A percentile compares a stretch with the other conserved stretches of the same genome.
Evolutionary conservation across 2,113 vertebrate genomes (phyloP).

Genomic region (Gopherus flavomarginatus): DNA sequence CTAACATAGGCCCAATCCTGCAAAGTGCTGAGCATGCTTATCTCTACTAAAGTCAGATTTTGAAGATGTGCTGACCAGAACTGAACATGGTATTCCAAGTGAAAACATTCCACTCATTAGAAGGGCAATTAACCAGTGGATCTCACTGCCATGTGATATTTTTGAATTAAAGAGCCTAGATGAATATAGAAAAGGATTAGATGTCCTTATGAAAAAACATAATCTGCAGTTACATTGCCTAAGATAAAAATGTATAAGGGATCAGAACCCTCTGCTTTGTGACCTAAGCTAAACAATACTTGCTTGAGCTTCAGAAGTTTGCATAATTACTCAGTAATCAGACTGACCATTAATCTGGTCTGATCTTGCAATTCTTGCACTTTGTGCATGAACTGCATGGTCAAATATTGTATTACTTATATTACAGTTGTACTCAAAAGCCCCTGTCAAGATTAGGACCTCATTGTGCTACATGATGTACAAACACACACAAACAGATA

Average conservation of each 20-base stretch:
- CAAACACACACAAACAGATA: not conserved
- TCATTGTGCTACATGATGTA: not conserved
- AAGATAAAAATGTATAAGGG: not conserved
- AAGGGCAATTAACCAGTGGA: not conserved
- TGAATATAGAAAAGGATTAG: not conserved
- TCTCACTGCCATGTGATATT: not conserved
- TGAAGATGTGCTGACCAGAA: not conserved
- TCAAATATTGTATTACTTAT: not conserved
- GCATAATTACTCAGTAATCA: not conserved
- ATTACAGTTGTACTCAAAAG: not conserved
- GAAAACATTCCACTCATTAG: not conserved
- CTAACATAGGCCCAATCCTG: not conserved
- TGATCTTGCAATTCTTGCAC: not conserved
- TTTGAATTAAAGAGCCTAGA: not conserved
- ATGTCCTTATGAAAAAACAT: not conserved
- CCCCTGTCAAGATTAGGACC: not conserved
- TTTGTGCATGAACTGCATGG: not conserved
- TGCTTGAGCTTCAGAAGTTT: not conserved
- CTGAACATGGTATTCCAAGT: not conserved
- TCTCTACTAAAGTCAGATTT: not conserved
- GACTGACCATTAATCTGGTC: rapidly evolving
- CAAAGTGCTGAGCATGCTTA: not conserved
- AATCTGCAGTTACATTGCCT: not conserved
- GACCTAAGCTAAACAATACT: not conserved
- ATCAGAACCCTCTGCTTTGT: not conserved